Conservation (phyloP, 2,797 vertebrate genomes). For the Sternarchorhynchus goeldii region DNA sequence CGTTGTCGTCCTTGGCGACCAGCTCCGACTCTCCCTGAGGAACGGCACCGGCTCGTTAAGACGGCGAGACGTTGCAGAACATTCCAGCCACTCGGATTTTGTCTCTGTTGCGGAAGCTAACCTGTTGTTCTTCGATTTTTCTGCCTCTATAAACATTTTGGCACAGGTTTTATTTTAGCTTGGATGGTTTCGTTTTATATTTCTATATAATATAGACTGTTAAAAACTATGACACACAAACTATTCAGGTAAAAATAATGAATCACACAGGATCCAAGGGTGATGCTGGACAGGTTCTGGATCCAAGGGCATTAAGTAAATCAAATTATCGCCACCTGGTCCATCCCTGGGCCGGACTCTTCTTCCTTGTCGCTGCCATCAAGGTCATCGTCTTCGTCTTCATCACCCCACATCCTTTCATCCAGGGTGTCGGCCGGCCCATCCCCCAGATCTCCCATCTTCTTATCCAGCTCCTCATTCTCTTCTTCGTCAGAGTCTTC, state of each 20-base stretch:
- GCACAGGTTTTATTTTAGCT: too few relatives aligned
- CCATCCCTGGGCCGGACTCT: constrained; percentile 92
- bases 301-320: not conserved
- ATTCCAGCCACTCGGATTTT: too few relatives aligned
- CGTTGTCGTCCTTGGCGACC: constrained; percentile 92
- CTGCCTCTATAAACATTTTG: too few relatives aligned
- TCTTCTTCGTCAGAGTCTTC: constrained; percentile 83
- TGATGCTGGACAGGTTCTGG: not conserved
- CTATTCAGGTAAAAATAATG: not conserved
- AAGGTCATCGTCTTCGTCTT: constrained; percentile 77
- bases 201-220: too few relatives aligned
- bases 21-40: constrained; percentile 87
- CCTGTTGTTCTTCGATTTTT: too few relatives aligned
- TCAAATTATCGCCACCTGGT: constrained; percentile 78
- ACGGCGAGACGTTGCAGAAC: not conserved
- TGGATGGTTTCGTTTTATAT: too few relatives aligned
- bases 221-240: not conserved
- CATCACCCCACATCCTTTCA: constrained; percentile 95
- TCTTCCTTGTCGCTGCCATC: constrained; percentile 81
- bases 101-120: too few relatives aligned
- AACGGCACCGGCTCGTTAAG: not conserved
- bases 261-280: not conserved
- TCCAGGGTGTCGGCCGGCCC: constrained; percentile 91
- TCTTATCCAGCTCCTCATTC: constrained; percentile 89
- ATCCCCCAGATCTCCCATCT: constrained; percentile 92